These are phyloP conservation scores for Cylas formicarius DNA, from an alignment of 1,140 invertebrate species.

Conservation along the genomic window DNA sequence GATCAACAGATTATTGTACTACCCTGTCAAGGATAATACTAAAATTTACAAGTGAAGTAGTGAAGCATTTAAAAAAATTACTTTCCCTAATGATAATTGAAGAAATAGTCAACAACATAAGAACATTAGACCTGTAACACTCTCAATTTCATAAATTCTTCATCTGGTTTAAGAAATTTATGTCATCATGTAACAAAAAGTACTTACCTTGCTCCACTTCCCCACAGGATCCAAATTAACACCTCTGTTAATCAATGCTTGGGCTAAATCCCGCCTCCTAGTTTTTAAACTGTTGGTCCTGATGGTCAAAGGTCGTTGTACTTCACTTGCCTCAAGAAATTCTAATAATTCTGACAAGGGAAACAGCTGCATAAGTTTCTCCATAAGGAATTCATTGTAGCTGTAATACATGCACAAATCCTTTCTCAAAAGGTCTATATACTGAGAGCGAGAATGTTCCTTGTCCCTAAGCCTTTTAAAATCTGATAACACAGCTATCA, in stretches of 20 bases:
- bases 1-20: too few relatives aligned
- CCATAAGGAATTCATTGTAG: conserved; percentile 96
- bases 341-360: conserved; percentile 83
- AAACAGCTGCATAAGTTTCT: conserved; percentile 90
- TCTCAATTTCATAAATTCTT: too few relatives aligned
- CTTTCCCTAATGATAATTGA: too few relatives aligned
- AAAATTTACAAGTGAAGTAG: too few relatives aligned
- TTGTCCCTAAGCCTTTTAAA: conserved; percentile 75
- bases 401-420: conserved; percentile 95
- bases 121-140: too few relatives aligned
- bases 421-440: conserved; percentile 66
- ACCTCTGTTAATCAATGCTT: conserved; percentile 88
- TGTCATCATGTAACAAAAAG: too few relatives aligned
- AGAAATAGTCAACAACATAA: too few relatives aligned
- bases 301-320: conserved; percentile 90
- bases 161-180: too few relatives aligned
- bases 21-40: too few relatives aligned
- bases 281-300: conserved; percentile 95
- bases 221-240: conserved; percentile 97
- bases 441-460: conserved; percentile 72
- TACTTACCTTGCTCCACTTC: conserved; percentile 87
- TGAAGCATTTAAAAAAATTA: too few relatives aligned
- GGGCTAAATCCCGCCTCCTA: conserved; percentile 84
- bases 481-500: conserved; percentile 79
- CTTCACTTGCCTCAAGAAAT: conserved; percentile 95